A percentile compares a stretch with the other conserved stretches of the same genome.
Evolutionary conservation across 2,888 invertebrate genomes (phyloP).

Genomic region (Trachelus stipa): DNA sequence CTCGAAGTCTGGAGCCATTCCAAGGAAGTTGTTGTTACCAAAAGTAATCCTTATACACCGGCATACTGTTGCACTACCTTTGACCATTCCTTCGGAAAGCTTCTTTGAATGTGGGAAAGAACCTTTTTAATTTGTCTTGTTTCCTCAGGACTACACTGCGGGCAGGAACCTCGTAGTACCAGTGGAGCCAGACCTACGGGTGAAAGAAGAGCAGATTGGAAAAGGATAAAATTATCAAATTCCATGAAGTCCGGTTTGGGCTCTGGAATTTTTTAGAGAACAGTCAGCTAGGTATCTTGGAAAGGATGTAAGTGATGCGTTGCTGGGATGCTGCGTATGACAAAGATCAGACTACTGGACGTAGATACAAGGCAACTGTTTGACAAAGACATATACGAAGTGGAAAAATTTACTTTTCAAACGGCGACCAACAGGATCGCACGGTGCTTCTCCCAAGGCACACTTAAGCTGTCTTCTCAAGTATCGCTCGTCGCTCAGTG

Average conservation of each 20-base stretch:
- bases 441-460: conserved; percentile 79
- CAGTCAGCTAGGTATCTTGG: background rate
- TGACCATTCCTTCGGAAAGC: conserved; percentile 83
- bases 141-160: conserved; percentile 77
- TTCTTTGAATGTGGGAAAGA: conserved; percentile 78
- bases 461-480: conserved; percentile 80
- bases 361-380: background rate
- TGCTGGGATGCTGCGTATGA: background rate
- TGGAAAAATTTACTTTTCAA: conserved; percentile 74
- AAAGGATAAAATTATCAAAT: background rate
- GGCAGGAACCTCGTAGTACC: conserved; percentile 79
- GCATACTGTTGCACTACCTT: conserved; percentile 79
- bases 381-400: background rate
- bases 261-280: background rate
- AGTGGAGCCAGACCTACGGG: conserved; percentile 79
- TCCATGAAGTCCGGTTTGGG: background rate
- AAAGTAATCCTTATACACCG: conserved; percentile 54
- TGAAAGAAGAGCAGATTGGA: conserved; percentile 21
- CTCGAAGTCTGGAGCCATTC: background rate
- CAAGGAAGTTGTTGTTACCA: background rate
- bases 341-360: background rate
- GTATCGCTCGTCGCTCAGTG: conserved; percentile 78
- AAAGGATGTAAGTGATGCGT: too few relatives aligned
- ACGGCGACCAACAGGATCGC: conserved; percentile 79
- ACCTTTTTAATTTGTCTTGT: conserved; percentile 81